A percentile compares a stretch with the other conserved stretches of the same genome.
Conservation (phyloP, 2,113 vertebrate species). For the Gobius niger region DNA sequence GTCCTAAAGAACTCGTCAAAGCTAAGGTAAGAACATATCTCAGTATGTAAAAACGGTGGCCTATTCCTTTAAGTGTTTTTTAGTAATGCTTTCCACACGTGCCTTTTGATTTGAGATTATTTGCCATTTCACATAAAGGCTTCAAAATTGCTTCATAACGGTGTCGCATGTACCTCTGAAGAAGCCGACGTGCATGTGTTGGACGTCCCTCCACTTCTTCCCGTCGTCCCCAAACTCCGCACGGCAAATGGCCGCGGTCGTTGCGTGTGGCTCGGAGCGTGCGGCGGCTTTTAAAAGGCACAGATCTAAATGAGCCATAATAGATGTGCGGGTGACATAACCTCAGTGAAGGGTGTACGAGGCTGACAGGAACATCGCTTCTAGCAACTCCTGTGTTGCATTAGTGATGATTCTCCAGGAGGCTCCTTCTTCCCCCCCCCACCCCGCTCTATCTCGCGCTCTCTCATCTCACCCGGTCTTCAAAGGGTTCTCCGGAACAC, state of each 20-base stretch:
- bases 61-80: too few relatives aligned
- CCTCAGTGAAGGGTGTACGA: slow-evolving; percentile 60
- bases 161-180: neutral
- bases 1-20: too few relatives aligned
- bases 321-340: slow-evolving; percentile 66
- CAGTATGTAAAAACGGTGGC: too few relatives aligned
- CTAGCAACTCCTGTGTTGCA: slow-evolving; percentile 68
- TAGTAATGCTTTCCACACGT: too few relatives aligned
- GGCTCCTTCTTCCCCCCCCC: slow-evolving; percentile 23
- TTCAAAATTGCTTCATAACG: too few relatives aligned
- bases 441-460: slow-evolving; percentile 8
- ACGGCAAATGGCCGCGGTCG: slow-evolving; percentile 3
- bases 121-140: too few relatives aligned
- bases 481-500: slow-evolving; percentile 42
- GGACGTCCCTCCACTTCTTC: too few relatives aligned
- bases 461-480: slow-evolving; percentile 44
- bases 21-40: too few relatives aligned
- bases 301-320: slow-evolving; percentile 62
- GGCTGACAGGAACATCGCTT: slow-evolving; percentile 65
- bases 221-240: too few relatives aligned
- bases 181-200: too few relatives aligned
- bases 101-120: slow-evolving; percentile 8
- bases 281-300: slow-evolving; percentile 23
- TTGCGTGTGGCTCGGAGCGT: slow-evolving; percentile 14
- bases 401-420: slow-evolving; percentile 72